Evolutionary conservation across 2,113 vertebrate genomes (phyloP), one percentile per base, ranked within the genome.

Genomic region (Poecile atricapillus): DNA sequence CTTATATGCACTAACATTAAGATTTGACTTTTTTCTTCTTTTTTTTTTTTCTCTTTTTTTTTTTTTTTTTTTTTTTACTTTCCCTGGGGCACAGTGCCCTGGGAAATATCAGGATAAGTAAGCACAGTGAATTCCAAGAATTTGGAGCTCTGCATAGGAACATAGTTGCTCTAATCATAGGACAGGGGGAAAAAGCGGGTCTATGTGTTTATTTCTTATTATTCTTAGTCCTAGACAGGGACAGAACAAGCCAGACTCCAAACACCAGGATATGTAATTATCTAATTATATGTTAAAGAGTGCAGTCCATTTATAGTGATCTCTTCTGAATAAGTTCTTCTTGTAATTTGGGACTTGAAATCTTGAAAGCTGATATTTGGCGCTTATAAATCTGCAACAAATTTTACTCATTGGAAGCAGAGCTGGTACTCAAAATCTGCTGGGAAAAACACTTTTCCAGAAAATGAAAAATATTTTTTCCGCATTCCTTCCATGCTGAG

Each of bases 171-270:
- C 18, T 44, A 31, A 5, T 63, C 9, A 8, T 7, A n/a, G 11
- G 19, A 31, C 1, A 62, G 43, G 4, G 15, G 4, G 0, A 28
- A 64, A 31, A 52, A 43, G 10, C 3, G 1, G 4, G 12, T 10
- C 50, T 23, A 8, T 44, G 8, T 50, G 7, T 22, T 55, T 58
- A 31, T 33, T 65, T 43, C 3, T 14, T 59, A 49, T 69, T 64
- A 46, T 65, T 81, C 31, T 74, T 60, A 39, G 10, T 71, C 19
- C 5, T 75, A 60, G 46, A 44, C 9, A 60, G 5, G 6, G 3
- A 58, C 6, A 71, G 79, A 50, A 81, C 67, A 55, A 59, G 3
- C 1, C 30, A 70, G 3, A 7, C 87, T 37, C 23, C 20, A 52
- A 83, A 19, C 20, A 80, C 15, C 20, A 80, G 27, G 41, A 52